A percentile compares a stretch with the other conserved stretches of the same genome.
Evolutionary conservation across 2,113 vertebrate species (phyloP).

Genomic region (Burhinus bistriatus): DNA sequence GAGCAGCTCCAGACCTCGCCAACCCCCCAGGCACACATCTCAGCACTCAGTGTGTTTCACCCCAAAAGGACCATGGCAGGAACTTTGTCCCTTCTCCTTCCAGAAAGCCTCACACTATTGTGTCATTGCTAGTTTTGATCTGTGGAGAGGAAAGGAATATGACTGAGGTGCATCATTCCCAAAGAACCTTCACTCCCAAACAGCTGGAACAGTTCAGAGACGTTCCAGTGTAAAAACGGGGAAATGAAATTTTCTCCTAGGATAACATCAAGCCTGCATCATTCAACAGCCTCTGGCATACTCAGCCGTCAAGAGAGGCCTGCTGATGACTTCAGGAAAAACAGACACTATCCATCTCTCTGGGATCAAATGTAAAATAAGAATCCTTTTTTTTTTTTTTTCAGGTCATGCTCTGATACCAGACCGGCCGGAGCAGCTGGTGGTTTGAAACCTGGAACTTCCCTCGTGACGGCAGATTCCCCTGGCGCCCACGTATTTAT

Average conservation of each 20-base stretch:
- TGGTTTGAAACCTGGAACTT: background rate
- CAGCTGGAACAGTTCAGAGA: constrained; percentile 31
- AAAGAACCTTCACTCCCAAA: background rate
- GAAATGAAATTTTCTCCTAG: constrained; percentile 25
- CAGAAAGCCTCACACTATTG: fast-evolving
- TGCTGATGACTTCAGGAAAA: background rate
- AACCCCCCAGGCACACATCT: background rate
- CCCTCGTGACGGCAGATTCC: background rate
- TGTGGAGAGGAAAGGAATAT: background rate
- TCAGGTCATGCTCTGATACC: background rate
- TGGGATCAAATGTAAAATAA: background rate
- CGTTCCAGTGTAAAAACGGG: background rate
- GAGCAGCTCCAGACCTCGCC: background rate
- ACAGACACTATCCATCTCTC: background rate
- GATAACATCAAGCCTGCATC: background rate
- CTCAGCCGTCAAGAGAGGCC: background rate
- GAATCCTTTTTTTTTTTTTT: background rate
- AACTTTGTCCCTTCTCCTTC: background rate
- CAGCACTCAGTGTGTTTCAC: fast-evolving
- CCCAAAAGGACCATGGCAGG: fast-evolving
- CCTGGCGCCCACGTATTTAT: background rate
- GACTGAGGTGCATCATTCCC: background rate
- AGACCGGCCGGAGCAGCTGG: background rate
- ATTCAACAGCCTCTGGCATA: constrained; percentile 16
- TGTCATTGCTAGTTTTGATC: background rate